Conservation (phyloP, 1,140 invertebrate species). For the Atta cephalotes region DNA sequence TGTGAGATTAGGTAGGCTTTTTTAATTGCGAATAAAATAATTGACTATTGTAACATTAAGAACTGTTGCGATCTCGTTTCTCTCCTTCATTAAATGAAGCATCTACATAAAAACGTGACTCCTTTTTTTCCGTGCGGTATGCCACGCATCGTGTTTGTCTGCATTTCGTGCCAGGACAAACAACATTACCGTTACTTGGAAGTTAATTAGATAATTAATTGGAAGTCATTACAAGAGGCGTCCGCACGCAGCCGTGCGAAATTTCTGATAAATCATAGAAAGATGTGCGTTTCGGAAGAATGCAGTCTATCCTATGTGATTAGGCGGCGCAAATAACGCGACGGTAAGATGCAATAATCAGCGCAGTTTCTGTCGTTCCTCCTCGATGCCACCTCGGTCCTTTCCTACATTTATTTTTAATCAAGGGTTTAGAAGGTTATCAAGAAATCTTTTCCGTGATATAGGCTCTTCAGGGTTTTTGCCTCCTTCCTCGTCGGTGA, state of each 20-base stretch:
- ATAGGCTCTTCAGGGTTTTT: slow-evolving; percentile 37
- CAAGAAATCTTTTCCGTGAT: background rate
- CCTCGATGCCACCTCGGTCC: background rate
- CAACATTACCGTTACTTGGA: slow-evolving; percentile 46
- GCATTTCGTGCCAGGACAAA: slow-evolving; percentile 24
- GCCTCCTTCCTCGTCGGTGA: slow-evolving; percentile 20
- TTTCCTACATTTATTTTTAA: slow-evolving; percentile 48
- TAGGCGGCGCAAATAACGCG: slow-evolving; percentile 13
- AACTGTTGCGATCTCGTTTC: slow-evolving; percentile 24
- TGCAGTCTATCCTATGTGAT: slow-evolving; percentile 38
- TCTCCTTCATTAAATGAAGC: slow-evolving; percentile 21
- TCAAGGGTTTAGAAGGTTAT: slow-evolving; percentile 16
- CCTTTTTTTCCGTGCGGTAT: slow-evolving; percentile 2
- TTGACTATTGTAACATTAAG: slow-evolving; percentile 32
- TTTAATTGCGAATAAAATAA: slow-evolving; percentile 14
- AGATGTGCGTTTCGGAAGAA: slow-evolving; percentile 51
- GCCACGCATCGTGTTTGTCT: slow-evolving; percentile 14
- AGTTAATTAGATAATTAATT: slow-evolving; percentile 61
- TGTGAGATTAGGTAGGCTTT: slow-evolving; percentile 5
- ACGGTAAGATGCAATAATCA: slow-evolving; percentile 30
- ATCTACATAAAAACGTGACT: slow-evolving; percentile 32
- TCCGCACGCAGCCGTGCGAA: slow-evolving; percentile 50
- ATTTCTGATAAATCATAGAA: slow-evolving; percentile 51
- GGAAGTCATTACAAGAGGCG: slow-evolving; percentile 37
- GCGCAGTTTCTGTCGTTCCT: background rate